Percentiles rank a stretch among this genome's conserved stretches.
These are phyloP conservation scores for Monodelphis domestica DNA, from an alignment of 2,797 vertebrate genomes.

Conservation along the genomic window DNA sequence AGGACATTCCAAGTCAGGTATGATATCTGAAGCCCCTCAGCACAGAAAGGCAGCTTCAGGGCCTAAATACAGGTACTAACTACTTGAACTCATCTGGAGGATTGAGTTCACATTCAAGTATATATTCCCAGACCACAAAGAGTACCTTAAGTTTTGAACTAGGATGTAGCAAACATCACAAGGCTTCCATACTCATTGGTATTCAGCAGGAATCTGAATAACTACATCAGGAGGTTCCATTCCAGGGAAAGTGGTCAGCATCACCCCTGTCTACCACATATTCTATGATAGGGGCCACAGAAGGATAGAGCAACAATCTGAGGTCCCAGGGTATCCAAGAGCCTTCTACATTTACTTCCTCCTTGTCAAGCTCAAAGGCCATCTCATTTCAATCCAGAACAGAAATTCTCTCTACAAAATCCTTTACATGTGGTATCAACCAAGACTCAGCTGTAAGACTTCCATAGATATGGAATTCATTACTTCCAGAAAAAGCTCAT, in stretches of 20 bases:
- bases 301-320: too few relatives aligned
- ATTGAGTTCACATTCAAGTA: constrained; percentile 92
- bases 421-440: too few relatives aligned
- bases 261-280: too few relatives aligned
- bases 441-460: too few relatives aligned
- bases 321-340: constrained; percentile 51
- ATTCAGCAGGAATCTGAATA: constrained; percentile 92
- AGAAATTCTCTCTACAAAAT: too few relatives aligned
- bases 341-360: too few relatives aligned
- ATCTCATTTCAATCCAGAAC: too few relatives aligned
- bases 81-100: constrained; percentile 85
- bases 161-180: constrained; percentile 92
- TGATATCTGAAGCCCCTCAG: constrained; percentile 93
- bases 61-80: constrained; percentile 88
- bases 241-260: too few relatives aligned
- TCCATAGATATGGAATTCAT: too few relatives aligned
- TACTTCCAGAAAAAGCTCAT: too few relatives aligned
- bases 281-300: too few relatives aligned
- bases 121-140: constrained; percentile 91
- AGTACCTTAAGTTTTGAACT: constrained; percentile 91
- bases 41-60: constrained; percentile 90
- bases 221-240: constrained; percentile 93
- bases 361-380: too few relatives aligned
- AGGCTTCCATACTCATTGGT: constrained; percentile 92
- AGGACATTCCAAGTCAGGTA: constrained; percentile 96